Evolutionary conservation across 2,797 vertebrate species (phyloP).

Genomic region (Danionella dracula): DNA sequence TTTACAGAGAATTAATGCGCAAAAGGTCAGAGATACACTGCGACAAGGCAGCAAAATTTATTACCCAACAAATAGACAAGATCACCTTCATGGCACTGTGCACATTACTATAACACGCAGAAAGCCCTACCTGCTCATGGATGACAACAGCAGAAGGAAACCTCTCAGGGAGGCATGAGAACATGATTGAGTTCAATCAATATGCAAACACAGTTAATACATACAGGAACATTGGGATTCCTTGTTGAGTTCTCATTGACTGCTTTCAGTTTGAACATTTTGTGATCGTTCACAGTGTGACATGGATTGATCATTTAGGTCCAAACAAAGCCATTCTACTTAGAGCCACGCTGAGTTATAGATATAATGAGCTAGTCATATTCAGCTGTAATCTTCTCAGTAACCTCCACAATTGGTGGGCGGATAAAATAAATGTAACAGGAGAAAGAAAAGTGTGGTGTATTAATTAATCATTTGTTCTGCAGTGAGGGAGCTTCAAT

Average conservation of each 20-base stretch:
- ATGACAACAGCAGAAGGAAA: slow-evolving; percentile 37
- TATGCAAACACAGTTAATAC: slow-evolving; percentile 28
- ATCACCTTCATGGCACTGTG: slow-evolving; percentile 66
- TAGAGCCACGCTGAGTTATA: slow-evolving; percentile 19
- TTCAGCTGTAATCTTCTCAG: slow-evolving; percentile 33
- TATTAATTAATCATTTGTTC: slow-evolving; percentile 52
- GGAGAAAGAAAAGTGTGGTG: slow-evolving; percentile 41
- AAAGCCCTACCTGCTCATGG: slow-evolving; percentile 40
- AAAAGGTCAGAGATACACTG: slow-evolving; percentile 31
- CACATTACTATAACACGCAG: slow-evolving; percentile 58
- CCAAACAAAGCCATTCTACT: background rate
- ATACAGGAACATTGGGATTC: slow-evolving; percentile 27
- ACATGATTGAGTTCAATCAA: slow-evolving; percentile 34
- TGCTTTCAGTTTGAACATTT: slow-evolving; percentile 19
- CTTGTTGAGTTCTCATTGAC: slow-evolving; percentile 10
- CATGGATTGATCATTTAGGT: slow-evolving; percentile 12
- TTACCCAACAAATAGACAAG: slow-evolving; percentile 48
- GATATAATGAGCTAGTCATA: slow-evolving; percentile 44
- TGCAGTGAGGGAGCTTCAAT: slow-evolving; percentile 33
- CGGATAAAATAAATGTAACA: slow-evolving; percentile 41
- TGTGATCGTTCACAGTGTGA: background rate
- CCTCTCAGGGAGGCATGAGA: slow-evolving; percentile 36
- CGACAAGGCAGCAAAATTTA: slow-evolving; percentile 56
- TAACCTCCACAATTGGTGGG: slow-evolving; percentile 30
- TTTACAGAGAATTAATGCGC: slow-evolving; percentile 16